These are phyloP conservation scores for Selene dorsalis DNA, from an alignment of 2,797 vertebrate species.

Conservation along the genomic window DNA sequence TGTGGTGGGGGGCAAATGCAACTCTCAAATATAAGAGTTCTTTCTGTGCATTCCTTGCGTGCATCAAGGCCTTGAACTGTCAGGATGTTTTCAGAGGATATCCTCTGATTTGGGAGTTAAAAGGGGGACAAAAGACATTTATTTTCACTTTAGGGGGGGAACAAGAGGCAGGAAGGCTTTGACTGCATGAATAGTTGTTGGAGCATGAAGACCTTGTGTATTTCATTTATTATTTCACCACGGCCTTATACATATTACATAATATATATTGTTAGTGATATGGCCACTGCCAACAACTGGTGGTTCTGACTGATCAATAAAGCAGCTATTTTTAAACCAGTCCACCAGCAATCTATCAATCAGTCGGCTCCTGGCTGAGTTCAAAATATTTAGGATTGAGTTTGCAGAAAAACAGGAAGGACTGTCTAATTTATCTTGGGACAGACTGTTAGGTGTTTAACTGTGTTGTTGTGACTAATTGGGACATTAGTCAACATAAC, in stretches of 20 bases:
- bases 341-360: constrained; percentile 11
- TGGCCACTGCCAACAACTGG: constrained; percentile 7
- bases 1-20: background rate
- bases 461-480: background rate
- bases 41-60: constrained; percentile 39
- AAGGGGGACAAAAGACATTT: constrained; percentile 37
- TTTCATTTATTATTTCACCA: constrained; percentile 2
- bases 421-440: background rate
- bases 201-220: constrained; percentile 7
- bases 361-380: constrained; percentile 11
- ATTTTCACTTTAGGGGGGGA: constrained; percentile 48
- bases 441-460: background rate
- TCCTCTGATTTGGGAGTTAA: constrained; percentile 58
- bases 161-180: constrained; percentile 59
- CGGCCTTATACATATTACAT: constrained; percentile 9
- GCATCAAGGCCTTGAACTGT: constrained; percentile 32
- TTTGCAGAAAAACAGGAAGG: constrained; percentile 10
- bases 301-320: constrained; percentile 34
- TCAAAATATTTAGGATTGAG: constrained; percentile 16
- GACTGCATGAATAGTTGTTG: constrained; percentile 39
- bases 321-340: constrained; percentile 46
- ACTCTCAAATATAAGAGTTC: background rate
- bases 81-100: constrained; percentile 74
- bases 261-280: constrained; percentile 14
- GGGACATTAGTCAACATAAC: background rate